Evolutionary conservation across 2,797 vertebrate genomes (phyloP).

Genomic region (Chrysocyon brachyurus): DNA sequence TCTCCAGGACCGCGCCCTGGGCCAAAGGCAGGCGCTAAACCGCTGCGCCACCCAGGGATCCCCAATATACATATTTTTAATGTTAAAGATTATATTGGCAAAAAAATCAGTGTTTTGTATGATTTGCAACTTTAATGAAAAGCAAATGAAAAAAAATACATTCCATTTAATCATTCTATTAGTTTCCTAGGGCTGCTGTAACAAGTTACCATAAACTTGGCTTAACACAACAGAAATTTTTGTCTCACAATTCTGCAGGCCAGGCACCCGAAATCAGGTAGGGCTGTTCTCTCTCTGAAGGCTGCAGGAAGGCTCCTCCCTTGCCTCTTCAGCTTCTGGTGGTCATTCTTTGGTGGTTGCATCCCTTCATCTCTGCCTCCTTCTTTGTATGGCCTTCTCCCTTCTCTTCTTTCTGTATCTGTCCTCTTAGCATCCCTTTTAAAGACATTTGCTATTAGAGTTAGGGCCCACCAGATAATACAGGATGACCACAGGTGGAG

Average conservation of each 20-base stretch:
- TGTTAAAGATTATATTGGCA: not conserved
- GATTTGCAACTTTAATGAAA: not conserved
- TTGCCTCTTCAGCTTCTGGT: not conserved
- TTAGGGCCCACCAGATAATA: not conserved
- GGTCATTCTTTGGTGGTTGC: not conserved
- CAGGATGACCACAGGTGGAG: not conserved
- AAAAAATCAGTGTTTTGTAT: not conserved
- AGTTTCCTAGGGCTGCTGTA: not conserved
- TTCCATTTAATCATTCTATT: not conserved
- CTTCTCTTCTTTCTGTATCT: not conserved
- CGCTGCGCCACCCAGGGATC: too few species aligned
- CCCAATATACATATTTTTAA: not conserved
- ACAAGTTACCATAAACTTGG: not conserved
- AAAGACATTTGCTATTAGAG: not conserved
- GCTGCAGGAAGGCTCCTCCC: not conserved
- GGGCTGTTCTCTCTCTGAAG: not conserved
- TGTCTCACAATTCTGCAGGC: not conserved
- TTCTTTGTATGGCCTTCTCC: not conserved
- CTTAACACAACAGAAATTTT: constrained; percentile 3
- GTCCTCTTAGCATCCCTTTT: not conserved
- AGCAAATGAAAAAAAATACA: constrained; percentile 44
- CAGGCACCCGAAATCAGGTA: not conserved
- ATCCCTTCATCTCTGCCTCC: not conserved
- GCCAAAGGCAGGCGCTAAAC: too few species aligned
- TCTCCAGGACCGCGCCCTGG: too few species aligned